Base-by-base conservation (phyloP, 2,888 invertebrate species). In the Epistrophe eligans region DNA sequence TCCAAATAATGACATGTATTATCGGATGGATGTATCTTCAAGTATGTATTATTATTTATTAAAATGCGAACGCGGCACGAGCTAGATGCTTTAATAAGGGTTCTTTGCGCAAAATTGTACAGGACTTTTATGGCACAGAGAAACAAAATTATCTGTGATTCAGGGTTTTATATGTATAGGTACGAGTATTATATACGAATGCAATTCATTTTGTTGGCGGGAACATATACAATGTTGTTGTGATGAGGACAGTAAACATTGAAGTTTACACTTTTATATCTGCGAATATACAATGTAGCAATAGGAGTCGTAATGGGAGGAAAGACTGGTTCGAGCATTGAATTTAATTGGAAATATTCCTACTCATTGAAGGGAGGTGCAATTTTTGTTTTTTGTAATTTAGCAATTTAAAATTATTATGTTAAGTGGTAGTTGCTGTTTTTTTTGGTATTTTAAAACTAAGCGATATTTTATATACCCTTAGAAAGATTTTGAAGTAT, bases 1-100 rank as follows among this genome's bases (percentile, higher is more conserved):
- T 83, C 24, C 66, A 28, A 83, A 83, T 87, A 83, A 83, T 83
- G 87, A 76, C 72, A 83, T 72, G 74, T 76, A 83, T 83, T 87
- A 87, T 83, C 87, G 64, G 57, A 71, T 79, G 85, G 85, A 82
- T 77, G 82, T 38, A 81, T 85, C 85, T 77, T 8, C 32, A 17
- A 48, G 24, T 45, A 50, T 38, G 24, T 67, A 67, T 55, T 79
- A 67, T 55, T 57, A 82, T 79, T 85, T 82, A 85, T 79, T 79
- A 71, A 82, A 82, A 71, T 52, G 81, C 50, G 62, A 64, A 5
- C 64, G 35, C 35, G 77, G 85, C 85, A 85, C 85, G 85, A 85
- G 85, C 77, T 60, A 15, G 57, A 32, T 58, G 35, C 57, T 72
- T 66, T 60, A 45, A 72, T 77, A 73, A 73, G 50, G 35, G 82